A percentile compares a stretch with the other conserved stretches of the same genome.
Evolutionary conservation across 2,113 vertebrate genomes (phyloP).

Genomic region (Onychorhynchus coronatus): DNA sequence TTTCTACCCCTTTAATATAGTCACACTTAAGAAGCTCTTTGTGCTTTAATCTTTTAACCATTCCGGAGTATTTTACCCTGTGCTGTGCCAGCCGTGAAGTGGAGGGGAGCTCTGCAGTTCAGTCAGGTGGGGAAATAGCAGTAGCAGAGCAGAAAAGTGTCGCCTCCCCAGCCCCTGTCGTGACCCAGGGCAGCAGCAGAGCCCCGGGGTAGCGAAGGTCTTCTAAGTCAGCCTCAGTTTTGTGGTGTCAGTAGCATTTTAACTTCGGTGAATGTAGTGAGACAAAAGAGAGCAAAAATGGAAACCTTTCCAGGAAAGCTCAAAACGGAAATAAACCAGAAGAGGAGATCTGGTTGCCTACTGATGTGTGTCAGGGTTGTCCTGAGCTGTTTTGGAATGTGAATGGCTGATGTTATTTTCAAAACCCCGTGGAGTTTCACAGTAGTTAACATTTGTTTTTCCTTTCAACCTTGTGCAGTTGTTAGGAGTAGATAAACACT

Average conservation of each 20-base stretch:
- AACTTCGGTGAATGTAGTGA: neutral
- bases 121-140: neutral
- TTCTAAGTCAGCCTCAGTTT: neutral
- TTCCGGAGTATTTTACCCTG: neutral
- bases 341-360: neutral
- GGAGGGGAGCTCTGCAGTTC: neutral
- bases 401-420: neutral
- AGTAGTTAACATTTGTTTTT: neutral
- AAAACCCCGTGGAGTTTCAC: neutral
- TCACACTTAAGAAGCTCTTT: neutral
- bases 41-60: neutral
- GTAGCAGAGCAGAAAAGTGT: neutral
- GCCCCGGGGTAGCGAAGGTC: neutral
- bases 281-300: neutral
- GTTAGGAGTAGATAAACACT: neutral
- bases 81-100: neutral
- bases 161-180: accelerated
- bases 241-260: neutral
- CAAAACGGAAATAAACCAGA: neutral
- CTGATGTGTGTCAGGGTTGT: neutral
- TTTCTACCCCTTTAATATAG: neutral
- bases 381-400: neutral
- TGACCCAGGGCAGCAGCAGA: too few species aligned
- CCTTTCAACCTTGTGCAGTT: neutral
- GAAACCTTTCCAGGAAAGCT: neutral